Base-by-base conservation (phyloP, 1,140 invertebrate species). In the Atta texana region DNA sequence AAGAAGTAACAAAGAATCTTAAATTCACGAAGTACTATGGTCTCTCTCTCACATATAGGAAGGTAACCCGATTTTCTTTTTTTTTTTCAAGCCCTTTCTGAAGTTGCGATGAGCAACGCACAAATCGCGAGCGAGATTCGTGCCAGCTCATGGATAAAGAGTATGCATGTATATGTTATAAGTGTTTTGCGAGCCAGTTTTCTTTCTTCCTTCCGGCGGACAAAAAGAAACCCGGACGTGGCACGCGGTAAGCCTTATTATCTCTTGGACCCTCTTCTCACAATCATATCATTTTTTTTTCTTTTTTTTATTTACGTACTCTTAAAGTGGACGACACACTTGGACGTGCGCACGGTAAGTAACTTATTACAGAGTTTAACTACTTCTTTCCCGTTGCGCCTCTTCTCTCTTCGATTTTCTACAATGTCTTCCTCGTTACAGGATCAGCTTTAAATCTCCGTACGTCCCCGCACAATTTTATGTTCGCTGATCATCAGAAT, bases 271-370 rank as follows among this genome's bases (percentile, higher is more conserved):
- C 92, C 92, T 91, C 90, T 91, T 91, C 88, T 91, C 86, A 64
- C 85, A 85, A 81, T 84, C 88, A 34, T 63, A 86, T 75, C 74
- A 24, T 84, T 78, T 88, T 87, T 81, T 76, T 59, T 75, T 75
- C 69, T 78, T 81, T 57, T 78, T 91, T 85, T 85, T 78, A 86
- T 80, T 78, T 88, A 88, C 69, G 64, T 87, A 87, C 28, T 89
- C 69, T 90, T 90, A 88, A 91, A 89, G 59, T 93, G 91, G 92
- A 93, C 91, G 91, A 93, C 90, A 92, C 92, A 88, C 86, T 91
- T 92, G 92, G 92, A 93, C 92, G 91, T 92, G 89, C 89, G 90
- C 88, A 85, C 87, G 90, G 88, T 92, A 91, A 91, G 87, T 91
- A 91, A 91, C 87, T 92, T 91, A 89, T 85, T 85, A 78, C 75